Evolutionary conservation across 2,888 invertebrate genomes (phyloP).

Genomic region (Sarcophaga subvicina): DNA sequence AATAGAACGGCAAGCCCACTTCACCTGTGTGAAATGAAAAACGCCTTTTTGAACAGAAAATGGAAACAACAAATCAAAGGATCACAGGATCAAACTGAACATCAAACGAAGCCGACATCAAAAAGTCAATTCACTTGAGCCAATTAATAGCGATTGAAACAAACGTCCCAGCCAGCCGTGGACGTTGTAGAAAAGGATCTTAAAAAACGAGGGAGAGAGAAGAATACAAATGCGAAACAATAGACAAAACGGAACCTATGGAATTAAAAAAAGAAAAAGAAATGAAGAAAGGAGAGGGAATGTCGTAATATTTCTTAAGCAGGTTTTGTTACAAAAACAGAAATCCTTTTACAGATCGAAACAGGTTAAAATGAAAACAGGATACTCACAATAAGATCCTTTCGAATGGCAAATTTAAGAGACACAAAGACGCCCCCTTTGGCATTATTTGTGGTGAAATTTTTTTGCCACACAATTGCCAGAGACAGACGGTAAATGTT

Average conservation of each 20-base stretch:
- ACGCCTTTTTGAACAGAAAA: not conserved
- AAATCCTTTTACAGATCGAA: not conserved
- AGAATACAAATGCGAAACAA: slow-evolving; percentile 33
- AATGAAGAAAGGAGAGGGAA: not conserved
- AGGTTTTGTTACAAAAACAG: not conserved
- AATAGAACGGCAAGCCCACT: slow-evolving; percentile 43
- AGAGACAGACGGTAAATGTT: too few relatives aligned
- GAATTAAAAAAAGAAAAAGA: slow-evolving; percentile 32
- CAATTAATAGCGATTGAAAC: slow-evolving; percentile 69
- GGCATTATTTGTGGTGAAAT: not conserved
- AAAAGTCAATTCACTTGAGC: slow-evolving; percentile 71
- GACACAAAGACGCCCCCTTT: slow-evolving; percentile 57
- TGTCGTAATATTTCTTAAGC: slow-evolving; percentile 49
- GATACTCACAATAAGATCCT: slow-evolving; percentile 46
- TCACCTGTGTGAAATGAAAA: slow-evolving; percentile 56
- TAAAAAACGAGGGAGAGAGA: slow-evolving; percentile 14
- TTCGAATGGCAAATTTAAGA: slow-evolving; percentile 16
- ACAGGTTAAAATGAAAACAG: slow-evolving; percentile 6
- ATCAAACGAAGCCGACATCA: slow-evolving; percentile 50
- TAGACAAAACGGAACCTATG: slow-evolving; percentile 70
- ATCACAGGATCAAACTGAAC: not conserved
- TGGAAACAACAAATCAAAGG: too few relatives aligned
- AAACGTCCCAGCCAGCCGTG: not conserved
- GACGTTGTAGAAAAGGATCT: too few relatives aligned
- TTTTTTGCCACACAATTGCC: not conserved